Base-by-base conservation (phyloP, 2,888 invertebrate genomes). In the Zygothrica quintamaculata region DNA sequence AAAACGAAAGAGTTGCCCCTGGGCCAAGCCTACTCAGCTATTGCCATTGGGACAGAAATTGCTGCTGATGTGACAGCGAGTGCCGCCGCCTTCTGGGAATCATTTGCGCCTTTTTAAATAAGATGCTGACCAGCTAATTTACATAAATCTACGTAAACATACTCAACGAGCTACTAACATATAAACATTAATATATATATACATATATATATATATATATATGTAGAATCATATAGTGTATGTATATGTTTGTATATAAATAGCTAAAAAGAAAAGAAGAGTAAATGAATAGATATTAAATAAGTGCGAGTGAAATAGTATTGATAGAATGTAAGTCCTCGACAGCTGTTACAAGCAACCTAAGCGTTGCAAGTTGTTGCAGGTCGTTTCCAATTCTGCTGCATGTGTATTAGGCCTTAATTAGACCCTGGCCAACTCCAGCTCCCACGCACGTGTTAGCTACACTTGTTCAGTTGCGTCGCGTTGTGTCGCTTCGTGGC, bases 381-480 rank as follows among this genome's bases (percentile, higher is more conserved):
- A 33, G 37, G 8, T 42, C 11, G 13, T 11, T 29, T 37, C 4
- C 39, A 7, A 8, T 15, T 46, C 39, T 12, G 18, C 18, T 4
- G 11, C n/a, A 11, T 11, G 39, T 39, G 52, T 26, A 56, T 56
- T 70, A 44, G 40, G 58, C 72, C 66, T 34, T 62, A 71, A 71
- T 71, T 71, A 71, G 71, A 53, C 53, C 66, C 76, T 59, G 43
- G 71, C 51, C 62, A 52, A 66, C 65, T 56, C 36, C 46, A 53
- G 65, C 80, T 80, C 80, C 80, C 80, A 80, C 80, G 80, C 80
- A 81, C 81, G 81, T 78, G 78, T 78, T 78, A 9, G 51, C 56
- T 50, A 11, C 74, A 74, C 74, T 74, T 74, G 65, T 67, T 43
- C 29, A 5, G n/a, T 7, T 29, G 29, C 7, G 29, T n/a, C 9